phyloP scores from a whole-genome alignment of 1,140 invertebrate species.

The Dolichoris vasculosae region DNA sequence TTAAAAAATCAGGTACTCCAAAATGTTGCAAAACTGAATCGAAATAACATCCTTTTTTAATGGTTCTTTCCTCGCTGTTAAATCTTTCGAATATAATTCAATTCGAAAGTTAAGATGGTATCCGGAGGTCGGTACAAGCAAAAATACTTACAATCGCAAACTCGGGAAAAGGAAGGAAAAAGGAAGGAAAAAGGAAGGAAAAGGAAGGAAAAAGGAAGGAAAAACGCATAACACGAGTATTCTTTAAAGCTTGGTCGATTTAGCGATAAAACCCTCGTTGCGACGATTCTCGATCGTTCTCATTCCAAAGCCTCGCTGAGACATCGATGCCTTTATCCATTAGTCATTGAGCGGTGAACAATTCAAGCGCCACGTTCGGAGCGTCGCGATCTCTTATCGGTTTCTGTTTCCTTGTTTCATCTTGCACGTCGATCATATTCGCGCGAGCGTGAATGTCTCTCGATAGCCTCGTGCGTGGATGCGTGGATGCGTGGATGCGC shows the following conservation, averaged over 20 bases:
- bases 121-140: neutral
- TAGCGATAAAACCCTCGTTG: neutral
- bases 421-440: neutral
- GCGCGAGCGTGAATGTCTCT: neutral
- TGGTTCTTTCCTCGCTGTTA: neutral
- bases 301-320: neutral
- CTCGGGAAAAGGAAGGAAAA: neutral
- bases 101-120: neutral
- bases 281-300: neutral
- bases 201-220: neutral
- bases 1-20: neutral
- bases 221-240: neutral
- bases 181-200: too few species aligned
- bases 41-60: neutral
- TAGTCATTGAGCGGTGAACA: constrained; percentile 22
- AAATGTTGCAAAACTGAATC: neutral
- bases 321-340: neutral
- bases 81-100: neutral
- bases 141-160: neutral
- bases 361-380: neutral
- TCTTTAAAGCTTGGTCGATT: neutral
- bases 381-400: constrained; percentile 26
- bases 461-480: neutral
- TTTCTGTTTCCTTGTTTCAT: constrained; percentile 20
- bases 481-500: too few species aligned